Percentiles rank a stretch among this genome's conserved stretches.
Conservation (phyloP, 1,140 invertebrate genomes). For the Chironomus striatipennis region DNA sequence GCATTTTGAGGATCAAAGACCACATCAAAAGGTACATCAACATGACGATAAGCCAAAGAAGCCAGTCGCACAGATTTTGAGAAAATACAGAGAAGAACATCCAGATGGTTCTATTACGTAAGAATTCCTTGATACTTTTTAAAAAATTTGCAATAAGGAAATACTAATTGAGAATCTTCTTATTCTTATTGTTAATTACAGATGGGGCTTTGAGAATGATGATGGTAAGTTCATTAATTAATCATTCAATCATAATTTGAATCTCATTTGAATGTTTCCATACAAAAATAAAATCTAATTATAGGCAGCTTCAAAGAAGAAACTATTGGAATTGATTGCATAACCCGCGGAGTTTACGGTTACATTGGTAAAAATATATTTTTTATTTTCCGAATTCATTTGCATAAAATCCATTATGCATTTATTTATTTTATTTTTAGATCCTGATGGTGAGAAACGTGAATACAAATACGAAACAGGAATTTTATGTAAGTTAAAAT, state of each 20-base stretch:
- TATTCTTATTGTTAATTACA: background rate
- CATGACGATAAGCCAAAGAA: constrained; percentile 41
- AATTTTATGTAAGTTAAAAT: constrained; percentile 45
- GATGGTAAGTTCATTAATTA: constrained; percentile 46
- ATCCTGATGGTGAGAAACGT: constrained; percentile 64
- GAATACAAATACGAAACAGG: constrained; percentile 65
- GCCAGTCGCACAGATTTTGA: constrained; percentile 61
- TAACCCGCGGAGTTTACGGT: constrained; percentile 45
- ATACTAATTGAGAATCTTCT: background rate
- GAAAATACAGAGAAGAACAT: constrained; percentile 69
- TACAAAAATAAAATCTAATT: background rate
- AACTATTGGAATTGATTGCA: constrained; percentile 66
- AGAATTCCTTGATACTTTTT: background rate
- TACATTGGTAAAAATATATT: background rate
- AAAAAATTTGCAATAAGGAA: too few species aligned
- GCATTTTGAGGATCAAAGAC: constrained; percentile 25
- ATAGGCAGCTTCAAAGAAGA: constrained; percentile 64
- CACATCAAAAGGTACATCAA: constrained; percentile 27
- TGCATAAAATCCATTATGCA: background rate
- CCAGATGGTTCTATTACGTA: constrained; percentile 66
- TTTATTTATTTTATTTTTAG: constrained; percentile 57
- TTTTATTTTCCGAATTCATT: background rate
- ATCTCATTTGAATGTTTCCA: too few species aligned
- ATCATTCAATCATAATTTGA: background rate
- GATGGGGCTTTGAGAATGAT: constrained; percentile 77